Percentiles rank a stretch among this genome's conserved stretches.
phyloP scores from a whole-genome alignment of 2,797 vertebrate species.

The Taeniopygia guttata region DNA sequence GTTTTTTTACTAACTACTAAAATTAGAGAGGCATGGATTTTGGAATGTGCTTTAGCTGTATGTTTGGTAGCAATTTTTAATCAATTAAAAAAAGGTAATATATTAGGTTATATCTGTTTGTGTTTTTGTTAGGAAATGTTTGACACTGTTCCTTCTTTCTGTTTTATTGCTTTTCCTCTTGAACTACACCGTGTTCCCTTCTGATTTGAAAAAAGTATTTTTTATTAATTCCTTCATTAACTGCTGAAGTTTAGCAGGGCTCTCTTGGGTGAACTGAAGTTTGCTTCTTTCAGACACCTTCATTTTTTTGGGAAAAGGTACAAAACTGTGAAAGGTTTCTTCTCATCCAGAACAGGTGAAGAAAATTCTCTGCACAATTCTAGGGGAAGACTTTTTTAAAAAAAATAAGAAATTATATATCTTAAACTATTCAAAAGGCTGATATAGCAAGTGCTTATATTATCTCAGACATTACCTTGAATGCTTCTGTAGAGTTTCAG shows the following conservation, averaged over 20 bases:
- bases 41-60: background rate
- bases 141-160: background rate
- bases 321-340: background rate
- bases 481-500: background rate
- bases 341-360: background rate
- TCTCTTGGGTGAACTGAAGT: background rate
- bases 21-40: background rate
- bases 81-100: background rate
- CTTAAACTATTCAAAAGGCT: background rate
- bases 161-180: background rate
- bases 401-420: background rate
- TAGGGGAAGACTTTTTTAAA: background rate
- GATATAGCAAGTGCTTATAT: background rate
- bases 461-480: background rate
- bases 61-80: background rate
- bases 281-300: background rate
- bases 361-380: background rate
- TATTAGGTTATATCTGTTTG: background rate
- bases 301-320: background rate
- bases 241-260: background rate
- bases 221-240: background rate
- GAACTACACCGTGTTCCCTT: background rate
- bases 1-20: background rate
- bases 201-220: background rate
- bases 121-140: background rate